Evolutionary conservation across 2,888 invertebrate species (phyloP).

Genomic region (Nomada fabriciana): DNA sequence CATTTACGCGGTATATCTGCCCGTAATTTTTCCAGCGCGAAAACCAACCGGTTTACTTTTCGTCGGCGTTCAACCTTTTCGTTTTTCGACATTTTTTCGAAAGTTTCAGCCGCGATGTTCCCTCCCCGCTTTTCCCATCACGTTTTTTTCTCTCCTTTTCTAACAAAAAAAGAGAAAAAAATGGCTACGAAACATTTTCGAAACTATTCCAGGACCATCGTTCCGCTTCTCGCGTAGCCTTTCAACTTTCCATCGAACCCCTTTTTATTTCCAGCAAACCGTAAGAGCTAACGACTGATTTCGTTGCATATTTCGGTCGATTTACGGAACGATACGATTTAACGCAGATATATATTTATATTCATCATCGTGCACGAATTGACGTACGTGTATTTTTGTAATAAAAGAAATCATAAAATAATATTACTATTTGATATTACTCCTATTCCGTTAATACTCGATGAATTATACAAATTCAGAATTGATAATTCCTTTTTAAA

Average conservation of each 20-base stretch:
- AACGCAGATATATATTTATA: background rate
- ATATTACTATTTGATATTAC: too few species aligned
- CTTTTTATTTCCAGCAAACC: constrained; percentile 3
- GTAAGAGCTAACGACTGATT: background rate
- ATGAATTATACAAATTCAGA: too few species aligned
- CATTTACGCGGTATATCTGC: constrained; percentile 53
- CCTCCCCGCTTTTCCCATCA: background rate
- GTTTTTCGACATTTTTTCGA: constrained; percentile 35
- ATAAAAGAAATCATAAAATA: too few species aligned
- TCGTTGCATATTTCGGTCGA: background rate
- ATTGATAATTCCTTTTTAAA: too few species aligned
- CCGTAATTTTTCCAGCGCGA: constrained; percentile 54
- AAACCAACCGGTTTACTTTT: constrained; percentile 35
- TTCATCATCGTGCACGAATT: background rate
- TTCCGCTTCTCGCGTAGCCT: background rate
- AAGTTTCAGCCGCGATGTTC: constrained; percentile 25
- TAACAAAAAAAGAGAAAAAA: background rate
- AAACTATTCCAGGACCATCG: constrained; percentile 40
- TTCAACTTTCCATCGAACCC: background rate
- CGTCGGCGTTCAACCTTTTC: constrained; percentile 18
- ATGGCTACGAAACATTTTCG: constrained; percentile 15
- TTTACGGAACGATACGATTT: constrained; percentile 23
- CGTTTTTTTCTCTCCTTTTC: background rate
- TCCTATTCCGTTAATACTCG: too few species aligned
- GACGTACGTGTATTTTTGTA: background rate